These are phyloP conservation scores for Charadrius vociferus DNA, from an alignment of 2,113 vertebrate species.

Conservation along the genomic window DNA sequence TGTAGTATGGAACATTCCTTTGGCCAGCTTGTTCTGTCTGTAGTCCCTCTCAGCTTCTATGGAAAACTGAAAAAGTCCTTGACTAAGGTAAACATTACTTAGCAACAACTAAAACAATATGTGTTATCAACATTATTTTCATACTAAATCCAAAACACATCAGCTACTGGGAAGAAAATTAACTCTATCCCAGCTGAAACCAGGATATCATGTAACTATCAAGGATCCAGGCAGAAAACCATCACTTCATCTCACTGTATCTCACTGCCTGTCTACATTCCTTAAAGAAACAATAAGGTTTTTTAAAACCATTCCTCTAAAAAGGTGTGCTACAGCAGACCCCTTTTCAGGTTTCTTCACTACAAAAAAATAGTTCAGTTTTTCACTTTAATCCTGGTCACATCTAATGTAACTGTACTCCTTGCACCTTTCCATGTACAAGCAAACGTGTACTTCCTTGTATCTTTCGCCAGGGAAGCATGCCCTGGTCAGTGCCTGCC, in stretches of 20 bases:
- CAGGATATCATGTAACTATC: not conserved
- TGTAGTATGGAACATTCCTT: not conserved
- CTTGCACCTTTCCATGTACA: not conserved
- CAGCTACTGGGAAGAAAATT: too few species aligned
- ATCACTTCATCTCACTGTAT: not conserved
- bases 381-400: not conserved
- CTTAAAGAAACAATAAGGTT: not conserved
- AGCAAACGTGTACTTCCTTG: not conserved
- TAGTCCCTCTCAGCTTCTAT: too few species aligned
- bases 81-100: too few species aligned
- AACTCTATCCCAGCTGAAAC: too few species aligned
- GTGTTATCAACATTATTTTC: too few species aligned
- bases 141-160: too few species aligned
- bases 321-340: fast-evolving
- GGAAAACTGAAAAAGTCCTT: too few species aligned
- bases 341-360: not conserved
- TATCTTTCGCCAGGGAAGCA: not conserved
- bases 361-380: fast-evolving
- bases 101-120: too few species aligned
- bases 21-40: too few species aligned
- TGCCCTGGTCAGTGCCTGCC: fast-evolving
- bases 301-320: not conserved
- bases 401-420: not conserved
- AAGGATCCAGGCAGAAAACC: not conserved
- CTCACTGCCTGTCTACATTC: fast-evolving